phyloP scores from a whole-genome alignment of 1,140 invertebrate species.

The Phymastichus coffea region DNA sequence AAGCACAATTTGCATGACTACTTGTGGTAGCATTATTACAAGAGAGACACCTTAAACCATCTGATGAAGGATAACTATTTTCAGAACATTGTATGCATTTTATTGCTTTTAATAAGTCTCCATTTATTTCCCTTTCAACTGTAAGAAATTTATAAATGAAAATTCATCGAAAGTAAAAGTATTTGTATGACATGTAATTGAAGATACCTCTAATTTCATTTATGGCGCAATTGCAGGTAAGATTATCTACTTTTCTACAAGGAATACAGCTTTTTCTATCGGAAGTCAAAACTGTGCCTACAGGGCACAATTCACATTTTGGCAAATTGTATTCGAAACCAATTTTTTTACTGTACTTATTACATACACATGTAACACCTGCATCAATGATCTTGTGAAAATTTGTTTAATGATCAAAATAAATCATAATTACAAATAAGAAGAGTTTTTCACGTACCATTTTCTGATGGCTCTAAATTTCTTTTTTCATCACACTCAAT shows the following conservation, averaged over 20 bases:
- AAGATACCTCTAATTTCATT: conserved; percentile 48
- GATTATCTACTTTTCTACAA: conserved; percentile 38
- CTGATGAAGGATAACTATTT: conserved; percentile 50
- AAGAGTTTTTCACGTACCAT: conserved; percentile 38
- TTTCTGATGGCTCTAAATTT: conserved; percentile 40
- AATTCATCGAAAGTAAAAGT: not conserved
- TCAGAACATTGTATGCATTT: conserved; percentile 54
- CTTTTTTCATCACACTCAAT: conserved; percentile 38
- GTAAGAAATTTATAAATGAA: conserved; percentile 28
- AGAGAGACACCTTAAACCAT: conserved; percentile 48
- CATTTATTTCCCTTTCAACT: conserved; percentile 55
- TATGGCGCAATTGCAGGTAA: conserved; percentile 41
- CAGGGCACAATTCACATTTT: conserved; percentile 40
- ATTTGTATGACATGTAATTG: not conserved
- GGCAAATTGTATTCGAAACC: conserved; percentile 37
- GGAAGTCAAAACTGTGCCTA: conserved; percentile 39
- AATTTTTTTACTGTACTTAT: conserved; percentile 41
- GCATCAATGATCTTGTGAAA: too few relatives aligned
- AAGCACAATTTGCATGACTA: conserved; percentile 39
- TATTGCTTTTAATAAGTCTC: conserved; percentile 41
- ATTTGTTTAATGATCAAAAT: too few relatives aligned
- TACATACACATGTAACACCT: conserved; percentile 44
- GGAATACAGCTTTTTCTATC: conserved; percentile 48
- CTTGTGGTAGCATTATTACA: conserved; percentile 41
- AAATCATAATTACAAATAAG: too few relatives aligned